Evolutionary conservation across 2,113 vertebrate genomes (phyloP).

Genomic region (Egretta garzetta): DNA sequence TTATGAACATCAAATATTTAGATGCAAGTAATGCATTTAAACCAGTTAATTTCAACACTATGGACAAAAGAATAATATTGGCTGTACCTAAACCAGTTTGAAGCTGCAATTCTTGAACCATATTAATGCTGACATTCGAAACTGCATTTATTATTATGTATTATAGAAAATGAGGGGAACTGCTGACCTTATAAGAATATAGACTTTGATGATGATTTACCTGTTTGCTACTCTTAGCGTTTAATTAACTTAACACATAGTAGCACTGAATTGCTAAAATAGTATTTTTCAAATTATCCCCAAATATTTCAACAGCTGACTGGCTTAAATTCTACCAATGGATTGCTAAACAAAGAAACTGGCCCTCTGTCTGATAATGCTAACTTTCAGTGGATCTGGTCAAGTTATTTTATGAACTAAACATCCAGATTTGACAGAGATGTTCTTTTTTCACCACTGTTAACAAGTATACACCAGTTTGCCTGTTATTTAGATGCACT

Average conservation of each 20-base stretch:
- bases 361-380: neutral
- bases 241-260: conserved; percentile 28
- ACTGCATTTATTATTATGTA: neutral
- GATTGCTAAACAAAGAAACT: neutral
- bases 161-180: neutral
- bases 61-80: neutral
- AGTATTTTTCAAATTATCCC: neutral
- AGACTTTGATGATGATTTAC: conserved; percentile 7
- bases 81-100: neutral
- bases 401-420: neutral
- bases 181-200: conserved; percentile 25
- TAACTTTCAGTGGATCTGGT: neutral
- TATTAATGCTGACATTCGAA: neutral
- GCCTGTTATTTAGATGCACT: neutral
- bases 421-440: neutral
- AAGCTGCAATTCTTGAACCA: neutral
- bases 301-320: neutral
- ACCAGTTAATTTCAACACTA: neutral
- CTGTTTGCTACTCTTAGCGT: neutral
- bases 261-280: neutral
- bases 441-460: neutral
- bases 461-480: neutral
- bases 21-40: neutral
- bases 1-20: neutral
- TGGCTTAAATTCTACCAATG: neutral